A percentile compares a stretch with the other conserved stretches of the same genome.
phyloP scores from a whole-genome alignment of 2,888 invertebrate species.

The Leptinotarsa rubiginosa region DNA sequence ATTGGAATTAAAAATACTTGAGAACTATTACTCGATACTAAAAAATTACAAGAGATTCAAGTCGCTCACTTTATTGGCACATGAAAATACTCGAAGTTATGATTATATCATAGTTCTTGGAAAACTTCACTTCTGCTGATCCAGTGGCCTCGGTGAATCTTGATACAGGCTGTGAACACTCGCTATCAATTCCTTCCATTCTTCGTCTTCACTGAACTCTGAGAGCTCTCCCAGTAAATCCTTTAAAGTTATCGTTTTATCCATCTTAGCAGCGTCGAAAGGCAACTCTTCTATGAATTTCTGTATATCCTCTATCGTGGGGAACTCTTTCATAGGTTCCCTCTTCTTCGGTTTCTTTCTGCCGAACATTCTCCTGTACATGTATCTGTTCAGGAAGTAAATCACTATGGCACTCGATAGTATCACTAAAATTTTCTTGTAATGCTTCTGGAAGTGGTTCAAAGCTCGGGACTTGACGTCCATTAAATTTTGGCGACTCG shows the following conservation, averaged over 20 bases:
- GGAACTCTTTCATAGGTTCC: constrained; percentile 51
- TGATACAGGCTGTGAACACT: constrained; percentile 57
- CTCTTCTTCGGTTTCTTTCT: constrained; percentile 42
- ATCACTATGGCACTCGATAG: constrained; percentile 43
- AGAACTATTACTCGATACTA: no score
- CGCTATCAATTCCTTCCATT: constrained; percentile 58
- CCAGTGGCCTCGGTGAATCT: constrained; percentile 66
- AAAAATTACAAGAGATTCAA: neutral
- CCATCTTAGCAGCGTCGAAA: constrained; percentile 52
- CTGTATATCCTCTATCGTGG: constrained; percentile 57
- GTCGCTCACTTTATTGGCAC: constrained; percentile 31
- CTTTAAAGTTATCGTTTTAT: constrained; percentile 52
- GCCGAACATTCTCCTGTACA: constrained; percentile 37
- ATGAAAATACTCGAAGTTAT: neutral
- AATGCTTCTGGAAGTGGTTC: constrained; percentile 42
- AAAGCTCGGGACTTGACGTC: constrained; percentile 42
- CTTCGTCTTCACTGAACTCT: constrained; percentile 58
- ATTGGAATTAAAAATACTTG: no score
- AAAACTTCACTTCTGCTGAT: neutral
- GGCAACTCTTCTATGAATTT: constrained; percentile 58
- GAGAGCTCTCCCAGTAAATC: constrained; percentile 57
- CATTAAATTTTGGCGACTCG: constrained; percentile 39
- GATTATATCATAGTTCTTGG: neutral
- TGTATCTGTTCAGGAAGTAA: constrained; percentile 43
- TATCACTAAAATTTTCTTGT: constrained; percentile 45